Base-by-base conservation (phyloP, 2,113 vertebrate species). In the Reinhardtius hippoglossoides region DNA sequence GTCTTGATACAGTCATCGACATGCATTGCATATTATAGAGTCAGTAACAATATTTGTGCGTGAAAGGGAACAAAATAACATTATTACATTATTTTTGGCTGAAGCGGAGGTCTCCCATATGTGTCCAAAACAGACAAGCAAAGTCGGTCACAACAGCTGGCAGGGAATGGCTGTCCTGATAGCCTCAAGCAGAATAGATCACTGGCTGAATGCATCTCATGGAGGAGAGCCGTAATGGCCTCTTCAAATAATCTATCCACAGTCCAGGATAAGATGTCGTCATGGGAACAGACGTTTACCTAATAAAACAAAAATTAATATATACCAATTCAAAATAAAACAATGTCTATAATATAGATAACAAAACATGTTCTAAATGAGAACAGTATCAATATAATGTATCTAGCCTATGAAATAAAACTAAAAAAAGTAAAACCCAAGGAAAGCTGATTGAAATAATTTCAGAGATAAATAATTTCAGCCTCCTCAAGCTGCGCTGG, bases 141-240 rank as follows among this genome's bases (percentile, higher is more conserved):
- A 88, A 84, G 87, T 90, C 77, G 31, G 78, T 85, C 87, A 91
- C 68, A 87, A 86, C 84, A 89, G 74, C 87, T 90, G 87, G 83
- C 80, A 77, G 67, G 70, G 12, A 74, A 71, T 66, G 50, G 60
- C 82, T 78, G 77, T 83, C 72, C 83, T 80, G 76, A 75, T 76
- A 63, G 90, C 88, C 84, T 71, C 24, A 67, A 81, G 87, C 78
- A 71, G 73, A 70, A 87, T 69, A 82, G 61, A 85, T 88, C 63
- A 78, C 71, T 70, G 88, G 81, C 67, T 87, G 83, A 89, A 72
- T 77, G 72, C 42, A 23, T 86, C 69, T 70, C 72, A 61, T 80
- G 59, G 81, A 82, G 62, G 73, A 71, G 52, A 67, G 73, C 71
- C 70, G 79, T 50, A 31, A 65, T 37, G 48, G 21, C 60, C 24